phyloP scores from a whole-genome alignment of 2,888 invertebrate species.

The Clivina fossor region DNA sequence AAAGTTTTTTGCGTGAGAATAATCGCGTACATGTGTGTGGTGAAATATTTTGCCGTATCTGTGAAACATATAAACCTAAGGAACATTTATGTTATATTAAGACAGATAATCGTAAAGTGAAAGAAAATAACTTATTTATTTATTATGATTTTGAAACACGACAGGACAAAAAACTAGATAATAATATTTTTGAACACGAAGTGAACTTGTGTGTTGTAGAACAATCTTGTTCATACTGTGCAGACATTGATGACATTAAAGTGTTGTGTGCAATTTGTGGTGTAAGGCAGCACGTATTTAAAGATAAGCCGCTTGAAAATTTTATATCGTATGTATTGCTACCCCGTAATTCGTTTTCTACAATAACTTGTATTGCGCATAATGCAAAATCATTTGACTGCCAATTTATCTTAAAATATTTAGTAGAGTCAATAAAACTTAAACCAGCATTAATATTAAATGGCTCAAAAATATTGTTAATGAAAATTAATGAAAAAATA shows the following conservation, averaged over 20 bases:
- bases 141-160: too few species aligned
- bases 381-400: slow-evolving; percentile 5
- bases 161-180: slow-evolving; percentile 27
- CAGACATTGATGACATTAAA: not conserved
- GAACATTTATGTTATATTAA: not conserved
- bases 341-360: not conserved
- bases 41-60: too few species aligned
- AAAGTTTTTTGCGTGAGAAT: too few species aligned
- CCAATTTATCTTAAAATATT: slow-evolving; percentile 28
- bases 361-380: slow-evolving; percentile 3
- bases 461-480: slow-evolving; percentile 21
- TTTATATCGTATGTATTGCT: slow-evolving; percentile 1
- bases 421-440: not conserved
- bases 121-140: not conserved
- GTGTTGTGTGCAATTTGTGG: not conserved
- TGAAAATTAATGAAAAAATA: slow-evolving; percentile 31
- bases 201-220: slow-evolving; percentile 37
- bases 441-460: slow-evolving; percentile 7
- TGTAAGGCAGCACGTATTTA: not conserved
- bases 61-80: too few species aligned
- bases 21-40: too few species aligned
- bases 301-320: not conserved
- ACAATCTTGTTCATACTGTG: slow-evolving; percentile 15
- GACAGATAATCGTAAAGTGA: not conserved
- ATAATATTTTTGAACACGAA: slow-evolving; percentile 32